Percentiles rank a stretch among this genome's conserved stretches.
Conservation (phyloP, 2,888 invertebrate species). For the Alcis repandata region DNA sequence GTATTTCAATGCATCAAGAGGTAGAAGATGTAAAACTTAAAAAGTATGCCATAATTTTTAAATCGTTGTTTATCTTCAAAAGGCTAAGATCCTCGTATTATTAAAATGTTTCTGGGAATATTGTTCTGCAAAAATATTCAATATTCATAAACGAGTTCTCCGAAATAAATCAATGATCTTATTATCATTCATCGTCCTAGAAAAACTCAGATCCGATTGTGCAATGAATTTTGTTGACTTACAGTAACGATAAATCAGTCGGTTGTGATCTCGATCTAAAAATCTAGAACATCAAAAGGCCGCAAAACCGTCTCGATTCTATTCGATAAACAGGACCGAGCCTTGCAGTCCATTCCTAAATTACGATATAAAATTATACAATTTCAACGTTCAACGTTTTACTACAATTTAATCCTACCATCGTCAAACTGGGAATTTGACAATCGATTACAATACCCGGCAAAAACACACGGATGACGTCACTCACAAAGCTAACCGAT, state of each 20-base stretch:
- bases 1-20: constrained; percentile 13
- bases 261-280: constrained; percentile 13
- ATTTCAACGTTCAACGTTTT: constrained; percentile 48
- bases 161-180: constrained; percentile 1
- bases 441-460: constrained; percentile 12
- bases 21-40: constrained; percentile 1
- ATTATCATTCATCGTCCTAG: constrained; percentile 14
- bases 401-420: constrained; percentile 24
- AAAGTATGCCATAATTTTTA: neutral
- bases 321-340: constrained; percentile 26
- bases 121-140: neutral
- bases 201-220: constrained; percentile 18
- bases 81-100: neutral
- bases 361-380: constrained; percentile 40
- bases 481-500: neutral
- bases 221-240: constrained; percentile 14
- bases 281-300: constrained; percentile 25
- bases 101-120: constrained; percentile 1
- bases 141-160: constrained; percentile 2
- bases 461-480: neutral
- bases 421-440: constrained; percentile 40
- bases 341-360: constrained; percentile 11
- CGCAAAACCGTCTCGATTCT: constrained; percentile 23
- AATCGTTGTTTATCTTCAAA: neutral
- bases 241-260: constrained; percentile 21